Evolutionary conservation across 30 jellyfish, hydroid and myxozoan species (phyloP).

Genomic region (Turritopsis rubra): DNA sequence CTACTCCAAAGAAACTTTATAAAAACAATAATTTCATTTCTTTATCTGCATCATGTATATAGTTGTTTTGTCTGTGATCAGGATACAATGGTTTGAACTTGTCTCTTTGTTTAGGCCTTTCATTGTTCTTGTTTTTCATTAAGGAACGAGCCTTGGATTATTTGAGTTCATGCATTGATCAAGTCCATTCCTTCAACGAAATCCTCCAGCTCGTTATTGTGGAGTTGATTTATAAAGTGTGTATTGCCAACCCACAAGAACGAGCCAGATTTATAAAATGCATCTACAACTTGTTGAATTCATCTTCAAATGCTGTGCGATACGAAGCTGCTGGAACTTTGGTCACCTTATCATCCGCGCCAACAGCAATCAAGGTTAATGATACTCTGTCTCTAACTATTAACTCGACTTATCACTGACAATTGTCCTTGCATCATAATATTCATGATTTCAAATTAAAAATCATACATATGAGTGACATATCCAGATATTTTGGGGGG

Average conservation of each 20-base stretch:
- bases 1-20: no score
- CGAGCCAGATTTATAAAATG: constrained; percentile 93
- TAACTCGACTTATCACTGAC: no score
- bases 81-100: neutral
- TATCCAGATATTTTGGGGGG: no score
- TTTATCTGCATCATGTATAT: neutral
- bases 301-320: constrained; percentile 96
- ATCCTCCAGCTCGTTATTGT: constrained; percentile 95
- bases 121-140: constrained; percentile 12
- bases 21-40: neutral
- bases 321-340: constrained; percentile 99
- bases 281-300: constrained; percentile 84
- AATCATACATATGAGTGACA: no score
- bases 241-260: constrained; percentile 98
- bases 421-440: no score
- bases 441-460: no score
- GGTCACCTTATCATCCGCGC: constrained; percentile 98
- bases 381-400: neutral
- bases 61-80: neutral
- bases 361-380: constrained; percentile 95
- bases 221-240: constrained; percentile 96
- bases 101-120: neutral
- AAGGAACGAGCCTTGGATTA: constrained; percentile 97
- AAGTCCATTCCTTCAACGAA: constrained; percentile 91
- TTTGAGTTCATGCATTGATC: constrained; percentile 97